Conservation (phyloP, 2,797 vertebrate species). For the Parauchenoglanis ngamensis region DNA sequence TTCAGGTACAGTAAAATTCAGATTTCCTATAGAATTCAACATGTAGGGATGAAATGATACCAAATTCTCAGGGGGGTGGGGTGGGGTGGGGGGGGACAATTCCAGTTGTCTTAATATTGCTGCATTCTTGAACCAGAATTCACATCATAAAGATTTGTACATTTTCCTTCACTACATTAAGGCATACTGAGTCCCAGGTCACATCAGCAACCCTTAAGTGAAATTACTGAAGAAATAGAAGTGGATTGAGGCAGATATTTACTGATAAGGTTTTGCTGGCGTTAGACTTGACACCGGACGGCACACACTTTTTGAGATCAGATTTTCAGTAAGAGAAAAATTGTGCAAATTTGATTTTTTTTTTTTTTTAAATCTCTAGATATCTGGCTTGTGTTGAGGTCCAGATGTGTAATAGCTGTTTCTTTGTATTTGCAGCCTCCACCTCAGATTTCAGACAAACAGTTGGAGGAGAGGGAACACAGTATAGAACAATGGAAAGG, state of each 20-base stretch:
- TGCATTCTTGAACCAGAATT: neutral
- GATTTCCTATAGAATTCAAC: neutral
- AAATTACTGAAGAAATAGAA: neutral
- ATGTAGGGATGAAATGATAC: neutral
- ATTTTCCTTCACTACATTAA: neutral
- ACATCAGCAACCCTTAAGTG: neutral
- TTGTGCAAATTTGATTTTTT: neutral
- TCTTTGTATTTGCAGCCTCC: constrained; percentile 81
- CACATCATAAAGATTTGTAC: neutral
- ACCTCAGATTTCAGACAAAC: constrained; percentile 95
- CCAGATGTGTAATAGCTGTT: neutral
- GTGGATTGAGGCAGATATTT: neutral
- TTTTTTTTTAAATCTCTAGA: neutral
- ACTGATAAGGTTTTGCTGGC: neutral
- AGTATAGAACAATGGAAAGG: constrained; percentile 98
- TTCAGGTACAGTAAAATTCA: neutral
- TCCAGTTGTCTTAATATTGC: neutral
- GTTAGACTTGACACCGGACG: neutral
- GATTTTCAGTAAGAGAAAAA: neutral
- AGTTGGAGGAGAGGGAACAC: constrained; percentile 94
- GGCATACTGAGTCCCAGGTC: neutral
- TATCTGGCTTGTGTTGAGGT: neutral
- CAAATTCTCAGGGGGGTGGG: neutral
- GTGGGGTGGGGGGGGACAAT: too few species aligned
- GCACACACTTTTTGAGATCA: neutral